Conservation (phyloP, 2,797 vertebrate species). For the Cossypha heuglini region DNA sequence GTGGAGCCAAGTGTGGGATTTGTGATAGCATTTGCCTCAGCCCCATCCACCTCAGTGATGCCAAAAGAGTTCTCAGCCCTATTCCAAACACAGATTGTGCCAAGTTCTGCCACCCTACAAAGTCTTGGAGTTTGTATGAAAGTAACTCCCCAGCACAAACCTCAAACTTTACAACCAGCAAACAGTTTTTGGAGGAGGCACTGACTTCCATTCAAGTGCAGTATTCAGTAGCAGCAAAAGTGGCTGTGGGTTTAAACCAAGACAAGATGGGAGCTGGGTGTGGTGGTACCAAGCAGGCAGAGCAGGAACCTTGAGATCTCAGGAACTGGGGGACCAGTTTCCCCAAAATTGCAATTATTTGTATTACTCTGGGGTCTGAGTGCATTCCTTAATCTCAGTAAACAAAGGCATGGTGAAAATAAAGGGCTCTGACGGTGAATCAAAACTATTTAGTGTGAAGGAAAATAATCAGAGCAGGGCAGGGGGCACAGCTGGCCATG, state of each 20-base stretch:
- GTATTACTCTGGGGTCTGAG: neutral
- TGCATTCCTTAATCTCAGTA: neutral
- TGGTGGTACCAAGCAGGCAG: neutral
- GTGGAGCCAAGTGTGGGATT: neutral
- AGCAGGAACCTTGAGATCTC: neutral
- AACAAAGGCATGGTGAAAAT: neutral
- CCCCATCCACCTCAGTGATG: neutral
- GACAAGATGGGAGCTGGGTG: accelerated
- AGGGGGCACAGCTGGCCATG: neutral
- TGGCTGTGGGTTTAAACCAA: neutral
- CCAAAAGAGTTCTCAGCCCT: neutral
- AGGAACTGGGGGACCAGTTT: neutral
- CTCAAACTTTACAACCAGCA: neutral
- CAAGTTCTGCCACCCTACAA: neutral
- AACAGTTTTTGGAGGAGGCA: neutral
- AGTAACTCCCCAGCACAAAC: neutral
- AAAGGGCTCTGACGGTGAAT: neutral
- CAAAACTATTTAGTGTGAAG: conserved; percentile 17
- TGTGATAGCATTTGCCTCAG: neutral
- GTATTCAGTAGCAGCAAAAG: neutral
- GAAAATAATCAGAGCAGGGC: conserved; percentile 22
- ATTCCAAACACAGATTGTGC: neutral
- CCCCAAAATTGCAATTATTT: neutral
- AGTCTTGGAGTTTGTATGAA: neutral
- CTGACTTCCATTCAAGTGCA: neutral